Conservation (phyloP, 2,888 invertebrate species). For the Eutolmus rufibarbis region DNA sequence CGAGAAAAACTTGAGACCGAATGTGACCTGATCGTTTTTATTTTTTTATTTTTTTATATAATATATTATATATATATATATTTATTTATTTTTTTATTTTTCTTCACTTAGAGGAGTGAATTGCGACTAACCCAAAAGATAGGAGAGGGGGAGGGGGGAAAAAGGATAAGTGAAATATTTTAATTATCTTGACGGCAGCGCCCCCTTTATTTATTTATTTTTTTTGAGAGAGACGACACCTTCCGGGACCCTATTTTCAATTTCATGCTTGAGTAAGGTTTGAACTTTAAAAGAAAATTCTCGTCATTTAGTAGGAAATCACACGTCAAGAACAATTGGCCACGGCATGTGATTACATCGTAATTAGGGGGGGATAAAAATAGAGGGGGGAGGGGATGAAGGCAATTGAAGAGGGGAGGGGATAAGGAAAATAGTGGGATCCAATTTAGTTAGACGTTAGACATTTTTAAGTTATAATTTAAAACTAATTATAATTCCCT, state of each 20-base stretch:
- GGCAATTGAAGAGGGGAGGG: too few relatives aligned
- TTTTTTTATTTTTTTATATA: neutral
- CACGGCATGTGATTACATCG: neutral
- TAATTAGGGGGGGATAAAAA: neutral
- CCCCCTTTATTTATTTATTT: neutral
- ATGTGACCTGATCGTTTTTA: neutral
- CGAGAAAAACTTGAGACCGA: neutral
- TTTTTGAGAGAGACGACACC: too few relatives aligned
- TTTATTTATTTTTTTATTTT: neutral
- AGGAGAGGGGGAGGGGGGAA: too few relatives aligned
- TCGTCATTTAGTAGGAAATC: neutral
- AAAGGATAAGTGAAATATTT: constrained; percentile 3
- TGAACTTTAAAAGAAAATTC: constrained; percentile 32
- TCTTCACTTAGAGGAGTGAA: too few relatives aligned
- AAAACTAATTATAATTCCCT: too few relatives aligned
- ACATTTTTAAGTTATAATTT: too few relatives aligned
- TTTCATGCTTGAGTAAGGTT: neutral
- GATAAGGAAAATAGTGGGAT: too few relatives aligned
- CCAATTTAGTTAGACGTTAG: too few relatives aligned
- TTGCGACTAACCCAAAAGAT: too few relatives aligned
- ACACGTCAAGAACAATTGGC: neutral
- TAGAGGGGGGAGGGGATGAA: too few relatives aligned
- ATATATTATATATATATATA: neutral
- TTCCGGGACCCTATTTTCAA: neutral
- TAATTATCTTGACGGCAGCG: neutral